Conservation (phyloP, 1,140 invertebrate species). For the Anadara kagoshimensis region DNA sequence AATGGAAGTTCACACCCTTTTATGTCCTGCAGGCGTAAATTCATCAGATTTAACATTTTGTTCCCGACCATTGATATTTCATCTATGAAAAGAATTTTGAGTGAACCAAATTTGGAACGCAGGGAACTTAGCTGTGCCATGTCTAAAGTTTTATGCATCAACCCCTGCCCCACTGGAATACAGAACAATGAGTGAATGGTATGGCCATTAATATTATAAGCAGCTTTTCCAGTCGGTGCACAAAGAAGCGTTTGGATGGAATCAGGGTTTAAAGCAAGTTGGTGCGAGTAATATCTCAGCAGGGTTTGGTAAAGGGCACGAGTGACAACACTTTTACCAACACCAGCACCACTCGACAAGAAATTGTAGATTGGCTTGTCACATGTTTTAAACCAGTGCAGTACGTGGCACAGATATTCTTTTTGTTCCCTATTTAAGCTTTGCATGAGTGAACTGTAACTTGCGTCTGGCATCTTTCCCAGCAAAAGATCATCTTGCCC, state of each 20-base stretch:
- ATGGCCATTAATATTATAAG: conserved; percentile 41
- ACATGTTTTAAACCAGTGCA: conserved; percentile 1
- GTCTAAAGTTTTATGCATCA: conserved; percentile 18
- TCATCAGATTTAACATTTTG: conserved; percentile 12
- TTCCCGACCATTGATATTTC: conserved; percentile 24
- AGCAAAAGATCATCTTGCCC: not conserved
- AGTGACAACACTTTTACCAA: conserved; percentile 36
- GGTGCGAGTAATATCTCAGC: conserved; percentile 11
- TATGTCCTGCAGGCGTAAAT: conserved; percentile 14
- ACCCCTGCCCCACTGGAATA: conserved; percentile 30
- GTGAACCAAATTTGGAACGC: not conserved
- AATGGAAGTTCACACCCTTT: conserved; percentile 1
- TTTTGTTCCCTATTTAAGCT: conserved; percentile 20
- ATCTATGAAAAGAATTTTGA: conserved; percentile 17
- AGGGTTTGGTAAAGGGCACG: conserved; percentile 36
- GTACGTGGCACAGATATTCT: conserved; percentile 19
- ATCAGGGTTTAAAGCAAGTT: conserved; percentile 20
- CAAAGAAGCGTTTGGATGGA: conserved; percentile 26
- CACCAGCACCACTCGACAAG: conserved; percentile 1
- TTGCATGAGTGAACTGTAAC: not conserved
- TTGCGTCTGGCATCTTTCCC: not conserved
- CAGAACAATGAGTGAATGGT: conserved; percentile 36
- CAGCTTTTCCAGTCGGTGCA: conserved; percentile 47
- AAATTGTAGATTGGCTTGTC: conserved; percentile 24
- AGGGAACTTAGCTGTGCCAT: conserved; percentile 25